A percentile compares a stretch with the other conserved stretches of the same genome.
phyloP scores from a whole-genome alignment of 2,888 invertebrate genomes.

The Conchocele bisecta region DNA sequence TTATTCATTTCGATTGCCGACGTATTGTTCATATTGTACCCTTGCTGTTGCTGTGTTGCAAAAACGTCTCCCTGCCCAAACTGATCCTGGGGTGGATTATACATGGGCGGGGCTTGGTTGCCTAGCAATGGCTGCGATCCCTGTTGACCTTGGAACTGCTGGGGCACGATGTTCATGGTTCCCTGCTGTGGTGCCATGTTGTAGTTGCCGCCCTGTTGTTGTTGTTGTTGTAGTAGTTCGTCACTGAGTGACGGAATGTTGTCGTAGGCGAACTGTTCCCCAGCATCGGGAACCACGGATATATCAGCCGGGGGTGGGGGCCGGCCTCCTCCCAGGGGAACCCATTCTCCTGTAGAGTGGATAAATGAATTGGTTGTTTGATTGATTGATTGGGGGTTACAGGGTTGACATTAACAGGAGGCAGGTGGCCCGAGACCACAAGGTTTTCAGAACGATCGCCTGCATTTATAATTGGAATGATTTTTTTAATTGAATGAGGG shows the following conservation, averaged over 20 bases:
- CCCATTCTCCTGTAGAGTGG: slow-evolving; percentile 69
- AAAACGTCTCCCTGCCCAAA: slow-evolving; percentile 1
- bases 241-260: slow-evolving; percentile 41
- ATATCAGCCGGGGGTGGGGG: slow-evolving; percentile 40
- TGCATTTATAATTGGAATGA: too few relatives aligned
- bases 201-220: slow-evolving; percentile 36
- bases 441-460: too few relatives aligned
- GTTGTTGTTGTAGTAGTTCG: too few relatives aligned
- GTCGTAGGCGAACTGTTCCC: slow-evolving; percentile 47
- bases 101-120: slow-evolving; percentile 4
- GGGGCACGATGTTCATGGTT: slow-evolving; percentile 33
- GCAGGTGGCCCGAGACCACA: too few relatives aligned
- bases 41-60: neutral
- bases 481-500: too few relatives aligned
- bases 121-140: slow-evolving; percentile 6
- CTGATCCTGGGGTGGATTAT: neutral
- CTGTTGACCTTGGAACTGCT: slow-evolving; percentile 21
- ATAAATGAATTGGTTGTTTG: too few relatives aligned
- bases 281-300: slow-evolving; percentile 12
- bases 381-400: too few relatives aligned
- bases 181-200: slow-evolving; percentile 18
- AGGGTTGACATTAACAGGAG: too few relatives aligned
- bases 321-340: slow-evolving; percentile 61
- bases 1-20: too few relatives aligned
- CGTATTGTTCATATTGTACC: slow-evolving; percentile 9